These are phyloP conservation scores for Hippolais icterina DNA, from an alignment of 2,113 vertebrate genomes.

Conservation along the genomic window DNA sequence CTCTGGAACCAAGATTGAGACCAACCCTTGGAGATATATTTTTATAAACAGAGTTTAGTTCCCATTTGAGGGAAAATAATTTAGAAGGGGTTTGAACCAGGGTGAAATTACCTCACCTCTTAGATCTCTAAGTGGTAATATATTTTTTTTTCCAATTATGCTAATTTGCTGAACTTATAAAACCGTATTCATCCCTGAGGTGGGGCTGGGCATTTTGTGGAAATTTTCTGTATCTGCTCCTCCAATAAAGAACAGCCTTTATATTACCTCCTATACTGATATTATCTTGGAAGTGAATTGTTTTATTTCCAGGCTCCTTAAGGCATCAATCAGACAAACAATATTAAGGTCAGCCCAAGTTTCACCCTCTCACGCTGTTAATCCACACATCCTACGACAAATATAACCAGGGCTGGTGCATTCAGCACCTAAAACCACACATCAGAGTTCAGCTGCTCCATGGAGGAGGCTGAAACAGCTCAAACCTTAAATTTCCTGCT, in stretches of 20 bases:
- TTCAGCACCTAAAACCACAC: too few species aligned
- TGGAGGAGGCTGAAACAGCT: too few species aligned
- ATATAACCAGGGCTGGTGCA: too few species aligned
- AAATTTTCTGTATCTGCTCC: background rate
- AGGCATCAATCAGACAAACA: too few species aligned
- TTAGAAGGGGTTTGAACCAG: background rate
- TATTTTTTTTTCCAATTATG: background rate
- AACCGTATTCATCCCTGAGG: background rate
- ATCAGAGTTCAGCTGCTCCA: too few species aligned
- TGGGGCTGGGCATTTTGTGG: background rate
- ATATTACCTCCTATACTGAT: background rate
- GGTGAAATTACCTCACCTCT: background rate
- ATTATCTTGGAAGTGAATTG: background rate
- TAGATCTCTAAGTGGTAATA: background rate
- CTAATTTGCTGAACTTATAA: background rate
- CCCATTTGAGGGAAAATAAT: background rate
- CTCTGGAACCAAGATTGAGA: background rate
- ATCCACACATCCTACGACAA: too few species aligned
- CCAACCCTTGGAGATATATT: background rate
- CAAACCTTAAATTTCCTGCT: too few species aligned
- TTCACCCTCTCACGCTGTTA: too few species aligned
- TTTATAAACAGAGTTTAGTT: background rate
- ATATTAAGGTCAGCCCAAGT: too few species aligned
- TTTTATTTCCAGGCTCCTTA: background rate
- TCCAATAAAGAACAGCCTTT: background rate